Conservation (phyloP, 2,888 invertebrate species). For the Coelinius sp. region DNA sequence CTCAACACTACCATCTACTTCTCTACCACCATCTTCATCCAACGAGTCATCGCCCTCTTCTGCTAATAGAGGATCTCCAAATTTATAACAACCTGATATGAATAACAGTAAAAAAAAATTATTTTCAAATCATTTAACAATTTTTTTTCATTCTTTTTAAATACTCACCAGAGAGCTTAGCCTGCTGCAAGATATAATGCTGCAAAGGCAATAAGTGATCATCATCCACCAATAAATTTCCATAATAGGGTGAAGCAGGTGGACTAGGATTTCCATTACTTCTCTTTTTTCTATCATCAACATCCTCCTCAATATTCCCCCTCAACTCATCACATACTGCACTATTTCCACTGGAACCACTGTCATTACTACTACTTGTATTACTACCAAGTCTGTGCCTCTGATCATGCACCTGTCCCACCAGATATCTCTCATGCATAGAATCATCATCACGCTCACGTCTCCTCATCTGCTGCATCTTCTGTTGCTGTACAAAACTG, state of each 20-base stretch:
- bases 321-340: conserved; percentile 61
- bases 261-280: conserved; percentile 68
- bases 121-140: no score
- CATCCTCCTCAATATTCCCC: conserved; percentile 54
- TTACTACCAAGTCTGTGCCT: conserved; percentile 63
- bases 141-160: no score
- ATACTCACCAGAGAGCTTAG: conserved; percentile 77
- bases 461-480: conserved; percentile 58
- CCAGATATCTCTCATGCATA: conserved; percentile 85
- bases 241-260: conserved; percentile 67
- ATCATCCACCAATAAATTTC: conserved; percentile 67
- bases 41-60: conserved; percentile 81
- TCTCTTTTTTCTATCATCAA: conserved; percentile 65
- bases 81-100: conserved; percentile 80
- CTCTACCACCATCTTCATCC: conserved; percentile 75
- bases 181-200: conserved; percentile 91
- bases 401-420: conserved; percentile 64
- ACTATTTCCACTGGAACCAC: conserved; percentile 59
- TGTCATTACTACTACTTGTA: conserved; percentile 54
- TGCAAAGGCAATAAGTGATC: conserved; percentile 86
- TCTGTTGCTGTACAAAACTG: conserved; percentile 74
- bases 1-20: conserved; percentile 31
- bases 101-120: neutral
- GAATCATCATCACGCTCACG: conserved; percentile 81
- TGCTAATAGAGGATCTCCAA: conserved; percentile 75